These are phyloP conservation scores for Orussus abietinus DNA, from an alignment of 1,140 invertebrate species.

Conservation along the genomic window DNA sequence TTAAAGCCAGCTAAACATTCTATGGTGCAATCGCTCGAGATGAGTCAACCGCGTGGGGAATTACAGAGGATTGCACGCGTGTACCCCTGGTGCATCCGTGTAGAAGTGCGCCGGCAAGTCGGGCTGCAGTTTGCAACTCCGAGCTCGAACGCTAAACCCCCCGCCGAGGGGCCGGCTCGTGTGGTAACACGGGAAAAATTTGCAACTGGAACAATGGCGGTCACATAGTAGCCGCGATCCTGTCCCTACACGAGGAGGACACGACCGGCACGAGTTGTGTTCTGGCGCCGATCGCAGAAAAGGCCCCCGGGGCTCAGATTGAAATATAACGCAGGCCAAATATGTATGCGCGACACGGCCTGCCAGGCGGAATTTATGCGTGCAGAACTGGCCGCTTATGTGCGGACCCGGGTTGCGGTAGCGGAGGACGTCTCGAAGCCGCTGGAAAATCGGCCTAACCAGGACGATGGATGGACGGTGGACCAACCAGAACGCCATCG, in stretches of 20 bases:
- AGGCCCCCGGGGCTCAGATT: slow-evolving; percentile 32
- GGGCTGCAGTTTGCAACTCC: too few species aligned
- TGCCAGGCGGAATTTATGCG: slow-evolving; percentile 24
- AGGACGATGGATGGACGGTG: too few species aligned
- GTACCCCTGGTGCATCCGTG: too few species aligned
- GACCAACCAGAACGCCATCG: too few species aligned
- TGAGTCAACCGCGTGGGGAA: too few species aligned
- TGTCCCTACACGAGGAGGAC: slow-evolving; percentile 23
- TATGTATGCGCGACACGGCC: slow-evolving; percentile 26
- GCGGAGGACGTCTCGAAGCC: too few species aligned
- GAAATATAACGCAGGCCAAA: slow-evolving; percentile 46
- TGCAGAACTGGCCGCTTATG: slow-evolving; percentile 14
- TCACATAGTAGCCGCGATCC: slow-evolving; percentile 15
- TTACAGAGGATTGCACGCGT: too few species aligned
- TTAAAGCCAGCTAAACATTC: too few species aligned
- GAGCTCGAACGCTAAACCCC: slow-evolving; percentile 23
- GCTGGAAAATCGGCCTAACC: too few species aligned
- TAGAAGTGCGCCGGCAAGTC: too few species aligned
- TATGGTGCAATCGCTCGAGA: too few species aligned
- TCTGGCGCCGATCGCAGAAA: slow-evolving; percentile 44
- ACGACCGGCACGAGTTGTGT: slow-evolving; percentile 47
- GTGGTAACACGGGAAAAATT: slow-evolving; percentile 46
- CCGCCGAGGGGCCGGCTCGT: slow-evolving; percentile 27
- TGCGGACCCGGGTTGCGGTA: too few species aligned
- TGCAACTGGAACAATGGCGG: slow-evolving; percentile 49